Base-by-base conservation (phyloP, 2,113 vertebrate genomes). In the Myotis lucifugus region DNA sequence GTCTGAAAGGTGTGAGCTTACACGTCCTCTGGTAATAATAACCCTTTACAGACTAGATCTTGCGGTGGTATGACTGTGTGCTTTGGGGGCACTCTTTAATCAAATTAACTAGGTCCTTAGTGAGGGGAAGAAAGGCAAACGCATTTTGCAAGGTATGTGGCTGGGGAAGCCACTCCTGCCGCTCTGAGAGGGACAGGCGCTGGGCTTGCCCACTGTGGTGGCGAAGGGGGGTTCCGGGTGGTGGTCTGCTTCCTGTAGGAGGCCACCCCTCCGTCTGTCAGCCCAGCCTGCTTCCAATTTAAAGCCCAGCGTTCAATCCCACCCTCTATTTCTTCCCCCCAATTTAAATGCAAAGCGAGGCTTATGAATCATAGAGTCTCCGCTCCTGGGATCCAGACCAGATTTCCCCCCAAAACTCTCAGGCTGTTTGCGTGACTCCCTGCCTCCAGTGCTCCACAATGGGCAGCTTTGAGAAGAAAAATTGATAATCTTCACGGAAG, bases 391-490 rank as follows among this genome's bases (percentile, higher is more conserved):
- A 97, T 98, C 98, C 97, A 93, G 96, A 98, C 97, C 97, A 97
- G 95, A 98, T 94, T 98, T 98, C 96, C 96, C 96, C 95, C 98
- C 97, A 97, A 98, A 98, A 98, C 97, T 98, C 96, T 91, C 95
- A 27, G 97, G 96, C 98, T 98, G 61, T 97, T 98, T 97, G 61
- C 98, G 98, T 99, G 98, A 98, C 98, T 99, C 99, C 99, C 97
- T 98, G 99, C 98, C 98, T 98, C 98, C 98, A 96, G 99, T 98
- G 98, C 96, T 98, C 97, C 97, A 98, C 98, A 98, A 99, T 99
- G 99, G 99, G 97, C 98, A 99, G 99, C 98, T 98, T 98, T 98
- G 98, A 99, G 99, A 98, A 98, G 99, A 98, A 98, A 98, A 98
- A 99, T 98, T 99, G 98, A 99, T 99, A 98, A 98, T 98, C 98